phyloP scores from a whole-genome alignment of 2,888 invertebrate genomes.

The Fragum sueziense region DNA sequence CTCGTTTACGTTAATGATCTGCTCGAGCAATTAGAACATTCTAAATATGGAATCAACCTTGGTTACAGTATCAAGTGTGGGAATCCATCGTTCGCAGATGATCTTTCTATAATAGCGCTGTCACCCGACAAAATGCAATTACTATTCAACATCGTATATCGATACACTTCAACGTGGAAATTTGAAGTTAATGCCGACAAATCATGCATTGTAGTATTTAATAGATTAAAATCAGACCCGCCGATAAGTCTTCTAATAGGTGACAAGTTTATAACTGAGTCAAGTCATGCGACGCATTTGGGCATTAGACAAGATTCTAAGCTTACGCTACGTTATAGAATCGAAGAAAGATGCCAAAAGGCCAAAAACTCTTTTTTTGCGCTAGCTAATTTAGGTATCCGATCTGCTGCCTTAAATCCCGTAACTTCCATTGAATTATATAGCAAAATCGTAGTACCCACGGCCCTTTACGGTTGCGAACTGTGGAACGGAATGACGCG shows the following conservation, averaged over 20 bases:
- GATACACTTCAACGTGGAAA: background rate
- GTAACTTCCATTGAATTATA: background rate
- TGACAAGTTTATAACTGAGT: background rate
- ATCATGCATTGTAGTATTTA: background rate
- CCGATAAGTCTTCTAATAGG: background rate
- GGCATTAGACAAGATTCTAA: background rate
- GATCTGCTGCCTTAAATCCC: background rate
- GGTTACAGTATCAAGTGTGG: background rate
- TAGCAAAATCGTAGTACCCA: background rate
- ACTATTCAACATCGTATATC: no score
- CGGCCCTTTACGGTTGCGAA: conserved; percentile 1
- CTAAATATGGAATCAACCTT: background rate
- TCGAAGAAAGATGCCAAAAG: background rate
- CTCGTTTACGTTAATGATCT: background rate
- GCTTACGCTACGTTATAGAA: background rate
- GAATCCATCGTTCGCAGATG: conserved; percentile 2
- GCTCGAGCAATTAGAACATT: background rate
- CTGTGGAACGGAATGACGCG: background rate
- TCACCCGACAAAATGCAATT: background rate
- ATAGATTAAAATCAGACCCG: background rate
- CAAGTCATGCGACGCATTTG: background rate
- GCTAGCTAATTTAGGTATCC: no score
- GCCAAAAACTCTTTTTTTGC: conserved; percentile 6
- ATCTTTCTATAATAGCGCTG: background rate
- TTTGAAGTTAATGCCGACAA: conserved; percentile 2